Base-by-base conservation (phyloP, 2,888 invertebrate species). In the Serrognathus titanus region DNA sequence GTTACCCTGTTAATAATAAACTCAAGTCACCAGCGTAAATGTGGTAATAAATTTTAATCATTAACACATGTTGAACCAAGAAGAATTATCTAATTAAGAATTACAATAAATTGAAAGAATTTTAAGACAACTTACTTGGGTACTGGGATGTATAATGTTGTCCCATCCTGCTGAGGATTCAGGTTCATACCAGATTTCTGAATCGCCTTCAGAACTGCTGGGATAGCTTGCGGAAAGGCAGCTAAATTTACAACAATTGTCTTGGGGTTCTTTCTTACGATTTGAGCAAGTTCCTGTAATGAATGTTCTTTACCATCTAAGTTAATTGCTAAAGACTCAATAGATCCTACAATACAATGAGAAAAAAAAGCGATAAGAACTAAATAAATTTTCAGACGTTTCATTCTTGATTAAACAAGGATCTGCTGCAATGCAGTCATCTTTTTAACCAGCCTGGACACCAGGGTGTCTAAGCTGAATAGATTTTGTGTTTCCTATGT, bases 161-260 rank as follows among this genome's bases (percentile, higher is more conserved):
- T 94, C 16, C 95, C 95, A 73, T 97, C 97, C 76, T 95, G 94
- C 73, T 97, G 96, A 0, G 96, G 94, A 79, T 93, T 96, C 53
- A 97, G 79, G 76, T 94, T 94, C 82, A 97, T 85, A 8, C 95
- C 94, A 57, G 94, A 93, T 38, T 84, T 84, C 52, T 82, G 78
- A 48, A 97, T 83, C 1, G 92, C 86, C 70, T 87, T 86, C 31
- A 94, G 67, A 5, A 89, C 90, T 62, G 86, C 83, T 7, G 91
- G 90, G 68, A 93, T 89, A 7, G 89, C 90, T 82, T 94, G 92
- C 0, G 97, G 94, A 75, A 93, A 91, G 0, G 87, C 83, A 49
- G 87, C 79, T 82, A 94, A 86, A 75, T 95, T 92, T 9, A 97
- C 80, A 0, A 95, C 84, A 52, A 96, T 82, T 1, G 90, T 84